phyloP scores from a whole-genome alignment of 1,140 invertebrate genomes.

The Drosophila jambulina region DNA sequence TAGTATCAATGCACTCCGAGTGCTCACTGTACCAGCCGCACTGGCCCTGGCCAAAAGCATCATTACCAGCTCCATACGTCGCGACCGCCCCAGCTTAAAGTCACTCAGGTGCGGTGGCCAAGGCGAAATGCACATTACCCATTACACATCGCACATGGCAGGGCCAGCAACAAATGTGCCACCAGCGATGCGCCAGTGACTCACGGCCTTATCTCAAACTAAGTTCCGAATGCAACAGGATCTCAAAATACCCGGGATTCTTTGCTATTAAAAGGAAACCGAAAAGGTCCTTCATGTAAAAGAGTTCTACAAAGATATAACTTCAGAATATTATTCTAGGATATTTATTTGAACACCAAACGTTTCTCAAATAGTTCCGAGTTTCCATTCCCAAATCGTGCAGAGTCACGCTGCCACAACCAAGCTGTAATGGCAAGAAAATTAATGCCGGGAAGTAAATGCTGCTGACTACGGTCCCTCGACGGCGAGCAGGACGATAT shows the following conservation, averaged over 20 bases:
- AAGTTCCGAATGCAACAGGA: background rate
- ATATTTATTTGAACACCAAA: background rate
- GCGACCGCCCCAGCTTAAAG: slow-evolving; percentile 65
- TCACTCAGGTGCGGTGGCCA: slow-evolving; percentile 54
- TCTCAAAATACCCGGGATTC: too few species aligned
- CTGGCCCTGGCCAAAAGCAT: slow-evolving; percentile 55
- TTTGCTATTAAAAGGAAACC: background rate
- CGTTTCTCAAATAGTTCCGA: background rate
- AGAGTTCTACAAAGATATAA: background rate
- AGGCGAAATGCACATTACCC: slow-evolving; percentile 45
- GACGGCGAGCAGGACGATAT: slow-evolving; percentile 33
- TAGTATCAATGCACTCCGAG: slow-evolving; percentile 26
- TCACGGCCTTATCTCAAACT: slow-evolving; percentile 6
- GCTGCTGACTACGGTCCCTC: slow-evolving; percentile 63
- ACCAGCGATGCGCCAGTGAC: slow-evolving; percentile 41
- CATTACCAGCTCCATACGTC: slow-evolving; percentile 67
- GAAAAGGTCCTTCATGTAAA: background rate
- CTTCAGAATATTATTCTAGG: accelerated
- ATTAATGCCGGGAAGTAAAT: slow-evolving; percentile 73
- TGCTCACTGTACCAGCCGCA: slow-evolving; percentile 37
- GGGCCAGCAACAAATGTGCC: slow-evolving; percentile 6
- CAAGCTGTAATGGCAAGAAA: slow-evolving; percentile 36
- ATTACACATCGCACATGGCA: slow-evolving; percentile 17
- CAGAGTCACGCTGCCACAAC: slow-evolving; percentile 7
- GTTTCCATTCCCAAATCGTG: background rate